A percentile compares a stretch with the other conserved stretches of the same genome.
These are phyloP conservation scores for Progne subis DNA, from an alignment of 2,113 vertebrate genomes.

Conservation along the genomic window DNA sequence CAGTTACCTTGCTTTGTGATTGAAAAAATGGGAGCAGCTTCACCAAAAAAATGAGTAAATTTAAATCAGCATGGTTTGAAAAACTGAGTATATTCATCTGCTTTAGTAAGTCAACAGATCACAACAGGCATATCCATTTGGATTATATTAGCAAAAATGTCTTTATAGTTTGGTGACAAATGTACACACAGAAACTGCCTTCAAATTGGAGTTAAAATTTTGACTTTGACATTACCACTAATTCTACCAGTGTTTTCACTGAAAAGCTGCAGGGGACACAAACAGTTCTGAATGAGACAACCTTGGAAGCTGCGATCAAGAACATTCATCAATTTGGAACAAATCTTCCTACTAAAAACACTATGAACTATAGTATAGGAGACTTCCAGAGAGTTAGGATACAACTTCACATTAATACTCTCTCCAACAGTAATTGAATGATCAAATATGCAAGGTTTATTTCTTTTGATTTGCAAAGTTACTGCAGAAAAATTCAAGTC, in stretches of 20 bases:
- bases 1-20: not conserved
- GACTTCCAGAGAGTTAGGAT: not conserved
- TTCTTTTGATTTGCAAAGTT: not conserved
- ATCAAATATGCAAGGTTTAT: not conserved
- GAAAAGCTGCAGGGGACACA: not conserved
- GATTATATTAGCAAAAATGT: not conserved
- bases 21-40: slow-evolving; percentile 21
- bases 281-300: not conserved
- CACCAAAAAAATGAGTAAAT: not conserved
- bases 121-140: not conserved
- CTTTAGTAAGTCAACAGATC: not conserved
- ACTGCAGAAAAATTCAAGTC: not conserved
- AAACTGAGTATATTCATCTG: not conserved
- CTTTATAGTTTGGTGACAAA: not conserved
- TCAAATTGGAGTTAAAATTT: not conserved
- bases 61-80: not conserved
- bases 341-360: not conserved
- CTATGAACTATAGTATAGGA: not conserved
- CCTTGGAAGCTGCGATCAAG: not conserved
- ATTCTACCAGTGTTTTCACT: not conserved
- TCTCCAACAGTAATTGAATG: not conserved
- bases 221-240: not conserved
- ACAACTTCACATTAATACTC: not conserved
- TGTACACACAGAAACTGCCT: not conserved
- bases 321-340: not conserved